Base-by-base conservation (phyloP, 2,888 invertebrate species). In the Callinectes sapidus region DNA sequence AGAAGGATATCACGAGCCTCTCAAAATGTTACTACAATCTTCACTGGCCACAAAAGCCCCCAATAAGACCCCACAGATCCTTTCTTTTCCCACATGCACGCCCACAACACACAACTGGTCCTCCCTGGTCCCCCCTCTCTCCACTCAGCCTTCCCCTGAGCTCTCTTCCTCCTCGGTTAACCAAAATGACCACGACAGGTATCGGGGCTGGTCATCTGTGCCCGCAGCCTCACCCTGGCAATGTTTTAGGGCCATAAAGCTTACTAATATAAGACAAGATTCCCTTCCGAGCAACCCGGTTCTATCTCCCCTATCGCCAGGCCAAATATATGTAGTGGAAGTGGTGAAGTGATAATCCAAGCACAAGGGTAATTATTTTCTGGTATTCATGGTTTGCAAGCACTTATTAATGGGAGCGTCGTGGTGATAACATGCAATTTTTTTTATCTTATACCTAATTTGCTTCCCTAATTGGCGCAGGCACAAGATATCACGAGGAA, bases 151-250 rank as follows among this genome's bases (percentile, higher is more conserved):
- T 32, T 35, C 18, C 35, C 35, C 16, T 81, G 32, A 81, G 28
- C 81, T 1, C 81, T 35, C 81, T 81, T 81, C 81, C 81, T 35
- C 35, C 8, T 32, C 81, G 81, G 81, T 81, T 81, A 81, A 81
- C 81, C 81, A 81, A 35, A 81, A 35, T 81, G 81, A 81, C 81
- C 81, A 81, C 81, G 81, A 81, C 81, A 81, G 81, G 81, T 81
- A 81, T 81, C 81, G 3, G 3, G 32, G 32, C 81, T 81, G 81
- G 81, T 81, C 81, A 81, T 81, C 81, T 81, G 35, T n/a, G 35
- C 35, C 81, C 81, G 18, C 81, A 32, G 81, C 81, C 81, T 81
- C 81, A 35, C 81, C 81, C 81, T 81, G 32, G 35, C 81, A 81
- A 14, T 81, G 81, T 81, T 81, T 35, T 81, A 35, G 81, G 35